Percentiles rank a stretch among this genome's conserved stretches.
Conservation (phyloP, 2,113 vertebrate genomes). For the Mormoops blainvillei region DNA sequence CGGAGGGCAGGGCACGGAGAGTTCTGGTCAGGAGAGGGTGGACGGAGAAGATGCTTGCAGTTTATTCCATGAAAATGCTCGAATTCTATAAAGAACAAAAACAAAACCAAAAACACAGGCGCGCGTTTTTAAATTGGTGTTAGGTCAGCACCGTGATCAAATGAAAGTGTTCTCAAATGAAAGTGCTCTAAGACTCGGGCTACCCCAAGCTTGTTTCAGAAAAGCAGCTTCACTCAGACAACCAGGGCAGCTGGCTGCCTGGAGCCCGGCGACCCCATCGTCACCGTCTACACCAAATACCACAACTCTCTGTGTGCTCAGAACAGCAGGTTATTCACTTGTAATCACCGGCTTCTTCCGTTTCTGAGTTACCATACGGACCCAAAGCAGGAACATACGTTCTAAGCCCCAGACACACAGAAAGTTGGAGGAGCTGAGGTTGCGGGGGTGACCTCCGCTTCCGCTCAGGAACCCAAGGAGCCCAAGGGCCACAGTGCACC, state of each 20-base stretch:
- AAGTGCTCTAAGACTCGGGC: background rate
- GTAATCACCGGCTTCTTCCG: background rate
- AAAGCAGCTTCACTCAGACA: background rate
- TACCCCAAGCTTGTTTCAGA: background rate
- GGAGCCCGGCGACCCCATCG: background rate
- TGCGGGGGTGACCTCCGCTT: background rate
- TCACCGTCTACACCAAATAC: background rate
- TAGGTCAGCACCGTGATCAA: background rate
- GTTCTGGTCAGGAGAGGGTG: background rate
- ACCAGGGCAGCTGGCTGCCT: background rate
- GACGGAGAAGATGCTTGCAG: background rate
- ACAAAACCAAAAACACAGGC: background rate
- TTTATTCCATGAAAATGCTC: background rate
- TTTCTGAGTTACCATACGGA: background rate
- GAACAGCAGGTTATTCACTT: background rate
- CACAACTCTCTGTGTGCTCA: background rate
- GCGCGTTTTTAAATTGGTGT: background rate
- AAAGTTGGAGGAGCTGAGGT: background rate
- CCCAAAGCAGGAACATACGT: background rate
- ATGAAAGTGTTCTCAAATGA: background rate
- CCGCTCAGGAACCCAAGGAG: background rate
- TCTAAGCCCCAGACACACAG: background rate
- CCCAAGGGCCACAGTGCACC: background rate
- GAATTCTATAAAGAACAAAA: background rate
- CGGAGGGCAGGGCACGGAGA: accelerated